These are phyloP conservation scores for Corapipo altera DNA, from an alignment of 2,113 vertebrate species.

Conservation along the genomic window DNA sequence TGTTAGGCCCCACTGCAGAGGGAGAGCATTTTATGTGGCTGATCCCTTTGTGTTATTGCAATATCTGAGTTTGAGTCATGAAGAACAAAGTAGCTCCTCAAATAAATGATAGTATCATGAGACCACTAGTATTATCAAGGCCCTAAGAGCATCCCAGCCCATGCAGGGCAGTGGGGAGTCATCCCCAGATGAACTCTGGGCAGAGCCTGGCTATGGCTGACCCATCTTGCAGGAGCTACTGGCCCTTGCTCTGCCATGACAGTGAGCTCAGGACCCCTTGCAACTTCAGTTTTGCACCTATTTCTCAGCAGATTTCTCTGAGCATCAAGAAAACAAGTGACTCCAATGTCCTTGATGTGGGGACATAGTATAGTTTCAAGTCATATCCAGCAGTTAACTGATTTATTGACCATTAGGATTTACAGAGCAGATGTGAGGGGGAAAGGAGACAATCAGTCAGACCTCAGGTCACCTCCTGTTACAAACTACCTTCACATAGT, in stretches of 20 bases:
- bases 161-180: background rate
- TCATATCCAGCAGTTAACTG: background rate
- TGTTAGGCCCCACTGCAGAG: background rate
- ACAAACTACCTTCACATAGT: background rate
- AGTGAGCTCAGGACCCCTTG: background rate
- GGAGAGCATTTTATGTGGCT: background rate
- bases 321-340: background rate
- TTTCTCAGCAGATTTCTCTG: background rate
- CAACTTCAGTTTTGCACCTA: background rate
- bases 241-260: accelerated
- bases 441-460: background rate
- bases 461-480: background rate
- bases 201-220: background rate
- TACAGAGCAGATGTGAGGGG: background rate
- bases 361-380: background rate
- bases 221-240: background rate
- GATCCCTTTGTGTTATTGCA: background rate
- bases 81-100: background rate
- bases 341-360: background rate
- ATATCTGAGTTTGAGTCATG: background rate
- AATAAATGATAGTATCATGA: background rate
- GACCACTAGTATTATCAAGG: background rate
- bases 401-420: background rate
- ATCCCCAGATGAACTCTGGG: background rate
- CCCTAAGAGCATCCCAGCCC: background rate